phyloP scores from a whole-genome alignment of 2,797 vertebrate species.

The Alectoris magna region DNA sequence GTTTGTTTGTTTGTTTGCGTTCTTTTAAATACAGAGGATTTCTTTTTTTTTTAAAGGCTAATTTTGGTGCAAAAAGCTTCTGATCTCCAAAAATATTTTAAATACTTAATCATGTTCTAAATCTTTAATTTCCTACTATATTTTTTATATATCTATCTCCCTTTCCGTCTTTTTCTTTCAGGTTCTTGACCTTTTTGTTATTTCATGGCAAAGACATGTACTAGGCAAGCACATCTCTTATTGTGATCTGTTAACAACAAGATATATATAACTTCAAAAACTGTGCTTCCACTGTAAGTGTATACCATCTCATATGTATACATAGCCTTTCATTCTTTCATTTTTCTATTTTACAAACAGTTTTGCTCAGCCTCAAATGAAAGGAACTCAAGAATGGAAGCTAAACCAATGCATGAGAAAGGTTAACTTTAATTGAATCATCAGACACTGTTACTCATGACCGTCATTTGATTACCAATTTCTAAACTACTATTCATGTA shows the following conservation, averaged over 20 bases:
- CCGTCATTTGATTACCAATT: background rate
- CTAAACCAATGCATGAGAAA: background rate
- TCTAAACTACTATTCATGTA: background rate
- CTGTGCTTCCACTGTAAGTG: background rate
- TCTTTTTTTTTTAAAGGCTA: background rate
- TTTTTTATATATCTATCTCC: background rate
- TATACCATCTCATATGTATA: background rate
- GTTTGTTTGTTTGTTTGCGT: no score
- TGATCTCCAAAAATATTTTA: background rate
- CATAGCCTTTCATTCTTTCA: background rate
- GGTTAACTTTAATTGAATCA: background rate
- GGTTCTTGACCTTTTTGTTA: background rate
- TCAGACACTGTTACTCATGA: background rate
- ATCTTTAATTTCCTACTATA: background rate
- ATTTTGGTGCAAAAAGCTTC: background rate
- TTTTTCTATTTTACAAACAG: background rate
- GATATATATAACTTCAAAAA: background rate
- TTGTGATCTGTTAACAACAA: background rate
- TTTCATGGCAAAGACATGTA: background rate
- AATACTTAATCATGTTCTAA: background rate
- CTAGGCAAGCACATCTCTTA: background rate
- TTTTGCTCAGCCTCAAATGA: background rate
- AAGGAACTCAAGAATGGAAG: background rate
- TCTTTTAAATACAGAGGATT: background rate
- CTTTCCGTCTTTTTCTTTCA: background rate